Conservation (phyloP, 2,113 vertebrate genomes). For the Puma concolor region DNA sequence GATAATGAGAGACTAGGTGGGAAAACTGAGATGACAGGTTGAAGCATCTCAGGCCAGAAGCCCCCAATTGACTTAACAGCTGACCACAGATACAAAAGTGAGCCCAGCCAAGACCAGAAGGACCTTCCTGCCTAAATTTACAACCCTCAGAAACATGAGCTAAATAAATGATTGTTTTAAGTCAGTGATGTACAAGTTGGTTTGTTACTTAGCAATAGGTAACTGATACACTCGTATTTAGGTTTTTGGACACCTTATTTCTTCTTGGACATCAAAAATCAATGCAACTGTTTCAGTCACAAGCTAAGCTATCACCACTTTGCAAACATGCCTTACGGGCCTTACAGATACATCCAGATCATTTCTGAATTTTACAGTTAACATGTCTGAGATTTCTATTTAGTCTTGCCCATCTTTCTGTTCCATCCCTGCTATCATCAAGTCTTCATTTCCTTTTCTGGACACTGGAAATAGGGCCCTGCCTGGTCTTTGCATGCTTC, state of each 20-base stretch:
- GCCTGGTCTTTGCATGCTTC: neutral
- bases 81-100: neutral
- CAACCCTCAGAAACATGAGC: neutral
- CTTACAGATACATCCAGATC: neutral
- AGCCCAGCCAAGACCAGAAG: neutral
- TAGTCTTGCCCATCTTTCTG: neutral
- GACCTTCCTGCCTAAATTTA: neutral
- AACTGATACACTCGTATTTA: neutral
- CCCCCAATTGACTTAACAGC: neutral
- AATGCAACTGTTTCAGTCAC: neutral
- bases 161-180: neutral
- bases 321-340: neutral
- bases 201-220: slow-evolving; percentile 37
- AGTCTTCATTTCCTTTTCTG: neutral
- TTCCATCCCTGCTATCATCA: neutral
- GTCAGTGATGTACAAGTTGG: neutral
- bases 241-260: neutral
- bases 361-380: neutral
- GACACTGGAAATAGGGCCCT: neutral
- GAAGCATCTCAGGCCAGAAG: neutral
- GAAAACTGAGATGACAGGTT: neutral
- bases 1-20: slow-evolving; percentile 1
- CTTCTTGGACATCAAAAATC: neutral
- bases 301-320: neutral
- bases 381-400: neutral